Evolutionary conservation across 2,113 vertebrate genomes (phyloP).

Genomic region (Triplophysa siluroides): DNA sequence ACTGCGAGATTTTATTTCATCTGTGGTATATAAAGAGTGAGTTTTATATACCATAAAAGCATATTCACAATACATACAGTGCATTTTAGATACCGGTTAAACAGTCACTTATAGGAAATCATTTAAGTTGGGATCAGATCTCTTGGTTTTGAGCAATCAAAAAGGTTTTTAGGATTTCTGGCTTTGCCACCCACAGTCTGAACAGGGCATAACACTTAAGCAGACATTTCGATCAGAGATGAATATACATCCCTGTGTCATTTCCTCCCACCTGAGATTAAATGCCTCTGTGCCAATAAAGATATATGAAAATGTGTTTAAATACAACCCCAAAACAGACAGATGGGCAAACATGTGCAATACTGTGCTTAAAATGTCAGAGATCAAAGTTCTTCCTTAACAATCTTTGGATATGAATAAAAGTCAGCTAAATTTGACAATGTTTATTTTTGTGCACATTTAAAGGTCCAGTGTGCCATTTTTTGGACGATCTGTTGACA

Average conservation of each 20-base stretch:
- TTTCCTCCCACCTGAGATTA: conserved; percentile 20
- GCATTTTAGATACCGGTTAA: background rate
- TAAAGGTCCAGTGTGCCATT: too few species aligned
- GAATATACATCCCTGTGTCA: background rate
- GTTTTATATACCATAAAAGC: too few species aligned
- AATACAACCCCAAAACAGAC: background rate
- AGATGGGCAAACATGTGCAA: background rate
- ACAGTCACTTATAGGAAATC: background rate
- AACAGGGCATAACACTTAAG: conserved; percentile 7
- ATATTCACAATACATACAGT: too few species aligned
- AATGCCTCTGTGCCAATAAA: background rate
- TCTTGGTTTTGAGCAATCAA: background rate
- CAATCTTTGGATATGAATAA: too few species aligned
- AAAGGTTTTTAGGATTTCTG: background rate
- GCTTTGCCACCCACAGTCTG: conserved; percentile 14
- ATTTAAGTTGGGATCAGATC: background rate
- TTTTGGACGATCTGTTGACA: too few species aligned
- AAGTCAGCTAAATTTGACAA: too few species aligned
- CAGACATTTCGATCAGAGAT: conserved; percentile 2
- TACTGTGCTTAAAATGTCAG: background rate
- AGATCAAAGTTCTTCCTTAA: background rate
- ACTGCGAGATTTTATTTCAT: background rate
- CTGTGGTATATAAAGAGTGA: too few species aligned
- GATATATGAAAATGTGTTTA: background rate
- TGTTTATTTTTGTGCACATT: too few species aligned